Evolutionary conservation across 2,888 invertebrate genomes (phyloP).

Genomic region (Caenorhabditis wallacei): DNA sequence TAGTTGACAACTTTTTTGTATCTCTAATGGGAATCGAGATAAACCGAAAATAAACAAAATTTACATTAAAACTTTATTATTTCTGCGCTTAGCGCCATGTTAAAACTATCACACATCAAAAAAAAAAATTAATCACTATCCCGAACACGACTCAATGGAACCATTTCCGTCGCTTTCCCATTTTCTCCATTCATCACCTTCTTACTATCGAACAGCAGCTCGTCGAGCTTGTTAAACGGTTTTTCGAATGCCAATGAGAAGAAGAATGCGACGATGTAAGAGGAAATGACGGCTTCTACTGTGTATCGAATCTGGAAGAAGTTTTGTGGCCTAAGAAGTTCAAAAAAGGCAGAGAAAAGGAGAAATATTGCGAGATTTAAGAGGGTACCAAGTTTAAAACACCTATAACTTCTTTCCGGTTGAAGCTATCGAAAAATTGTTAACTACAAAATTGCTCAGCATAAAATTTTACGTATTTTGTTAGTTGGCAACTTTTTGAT

Average conservation of each 20-base stretch:
- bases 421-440: too few relatives aligned
- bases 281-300: constrained; percentile 77
- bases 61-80: constrained; percentile 10
- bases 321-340: too few relatives aligned
- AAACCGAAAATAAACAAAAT: not conserved
- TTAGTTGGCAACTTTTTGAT: too few relatives aligned
- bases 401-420: too few relatives aligned
- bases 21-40: too few relatives aligned
- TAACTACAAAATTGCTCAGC: not conserved
- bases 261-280: constrained; percentile 79
- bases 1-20: not conserved
- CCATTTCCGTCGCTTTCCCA: constrained; percentile 31
- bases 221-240: constrained; percentile 80
- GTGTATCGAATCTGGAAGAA: constrained; percentile 78
- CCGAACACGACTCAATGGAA: constrained; percentile 26
- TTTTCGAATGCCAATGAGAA: constrained; percentile 80
- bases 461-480: too few relatives aligned
- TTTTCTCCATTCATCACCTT: constrained; percentile 43
- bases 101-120: constrained; percentile 10
- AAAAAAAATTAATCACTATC: constrained; percentile 25
- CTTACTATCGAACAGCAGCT: constrained; percentile 68
- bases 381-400: too few relatives aligned
- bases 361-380: too few relatives aligned
- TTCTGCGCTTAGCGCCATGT: constrained; percentile 37
- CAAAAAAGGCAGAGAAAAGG: too few relatives aligned